phyloP scores from a whole-genome alignment of 2,888 invertebrate genomes.

The Baccha elongata region DNA sequence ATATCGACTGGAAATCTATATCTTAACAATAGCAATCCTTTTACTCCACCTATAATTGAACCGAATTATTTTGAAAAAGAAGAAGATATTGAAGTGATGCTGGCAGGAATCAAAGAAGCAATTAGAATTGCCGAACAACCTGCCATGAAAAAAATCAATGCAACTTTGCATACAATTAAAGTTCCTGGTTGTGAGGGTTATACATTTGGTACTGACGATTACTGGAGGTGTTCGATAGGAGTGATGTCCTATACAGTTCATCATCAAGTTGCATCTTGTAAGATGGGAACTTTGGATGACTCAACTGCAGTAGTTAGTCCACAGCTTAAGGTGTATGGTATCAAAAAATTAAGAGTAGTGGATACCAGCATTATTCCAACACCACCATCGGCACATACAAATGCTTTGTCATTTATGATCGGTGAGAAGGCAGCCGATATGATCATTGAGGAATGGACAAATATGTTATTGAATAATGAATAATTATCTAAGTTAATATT shows the following conservation, averaged over 20 bases:
- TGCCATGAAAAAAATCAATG: slow-evolving; percentile 84
- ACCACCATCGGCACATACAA: slow-evolving; percentile 86
- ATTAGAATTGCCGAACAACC: slow-evolving; percentile 84
- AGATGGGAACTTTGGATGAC: slow-evolving; percentile 86
- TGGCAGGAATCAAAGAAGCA: slow-evolving; percentile 85
- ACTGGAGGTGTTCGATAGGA: slow-evolving; percentile 87
- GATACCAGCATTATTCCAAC: slow-evolving; percentile 87
- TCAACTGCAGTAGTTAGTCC: slow-evolving; percentile 86
- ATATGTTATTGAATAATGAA: no score
- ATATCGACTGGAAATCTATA: slow-evolving; percentile 87
- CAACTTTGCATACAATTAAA: slow-evolving; percentile 83
- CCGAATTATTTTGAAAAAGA: slow-evolving; percentile 90
- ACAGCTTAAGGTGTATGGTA: slow-evolving; percentile 84
- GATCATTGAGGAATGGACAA: no score
- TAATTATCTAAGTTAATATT: no score
- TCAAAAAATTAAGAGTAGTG: slow-evolving; percentile 85
- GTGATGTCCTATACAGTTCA: slow-evolving; percentile 85
- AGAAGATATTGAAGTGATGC: slow-evolving; percentile 84
- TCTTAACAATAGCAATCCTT: slow-evolving; percentile 88
- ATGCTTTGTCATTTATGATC: slow-evolving; percentile 86
- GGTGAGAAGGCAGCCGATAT: slow-evolving; percentile 87
- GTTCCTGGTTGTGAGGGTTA: slow-evolving; percentile 83
- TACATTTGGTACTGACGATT: slow-evolving; percentile 84
- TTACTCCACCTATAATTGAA: slow-evolving; percentile 88
- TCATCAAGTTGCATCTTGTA: slow-evolving; percentile 86